Conservation (phyloP, 2,113 vertebrate genomes). For the Ibidorhyncha struthersii region DNA sequence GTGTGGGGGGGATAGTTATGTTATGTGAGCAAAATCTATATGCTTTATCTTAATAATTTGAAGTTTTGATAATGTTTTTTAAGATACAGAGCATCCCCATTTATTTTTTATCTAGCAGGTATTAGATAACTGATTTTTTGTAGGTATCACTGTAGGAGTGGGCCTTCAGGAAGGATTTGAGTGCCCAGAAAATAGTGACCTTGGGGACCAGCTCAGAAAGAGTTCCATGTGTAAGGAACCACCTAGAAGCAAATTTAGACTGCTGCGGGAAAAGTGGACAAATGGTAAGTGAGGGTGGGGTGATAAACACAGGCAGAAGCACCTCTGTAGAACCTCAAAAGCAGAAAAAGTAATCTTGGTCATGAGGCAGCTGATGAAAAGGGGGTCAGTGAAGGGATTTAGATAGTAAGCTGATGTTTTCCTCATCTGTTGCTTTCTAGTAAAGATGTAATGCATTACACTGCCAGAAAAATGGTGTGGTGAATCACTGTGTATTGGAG, state of each 20-base stretch:
- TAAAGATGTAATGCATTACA: background rate
- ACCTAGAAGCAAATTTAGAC: constrained; percentile 24
- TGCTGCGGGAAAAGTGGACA: background rate
- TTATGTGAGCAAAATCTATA: background rate
- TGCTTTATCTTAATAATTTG: background rate
- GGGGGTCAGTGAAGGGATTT: constrained; percentile 23
- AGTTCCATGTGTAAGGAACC: constrained; percentile 8
- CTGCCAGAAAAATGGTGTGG: background rate
- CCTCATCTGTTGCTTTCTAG: constrained; percentile 2
- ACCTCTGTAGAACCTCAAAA: background rate
- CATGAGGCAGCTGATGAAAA: background rate
- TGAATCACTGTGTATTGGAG: background rate
- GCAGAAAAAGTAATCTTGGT: background rate
- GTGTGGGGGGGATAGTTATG: fast-evolving
- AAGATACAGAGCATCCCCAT: background rate
- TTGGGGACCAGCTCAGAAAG: constrained; percentile 8
- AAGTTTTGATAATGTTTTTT: background rate
- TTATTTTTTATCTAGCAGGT: background rate
- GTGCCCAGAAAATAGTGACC: constrained; percentile 6
- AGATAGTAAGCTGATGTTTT: background rate
- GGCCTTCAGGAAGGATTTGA: constrained; percentile 20
- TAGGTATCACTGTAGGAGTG: background rate
- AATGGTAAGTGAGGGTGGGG: background rate
- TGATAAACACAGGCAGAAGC: background rate
- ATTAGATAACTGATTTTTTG: constrained; percentile 29